Base-by-base conservation (phyloP, 2,113 vertebrate species). In the Sarotherodon lohbergeri region DNA sequence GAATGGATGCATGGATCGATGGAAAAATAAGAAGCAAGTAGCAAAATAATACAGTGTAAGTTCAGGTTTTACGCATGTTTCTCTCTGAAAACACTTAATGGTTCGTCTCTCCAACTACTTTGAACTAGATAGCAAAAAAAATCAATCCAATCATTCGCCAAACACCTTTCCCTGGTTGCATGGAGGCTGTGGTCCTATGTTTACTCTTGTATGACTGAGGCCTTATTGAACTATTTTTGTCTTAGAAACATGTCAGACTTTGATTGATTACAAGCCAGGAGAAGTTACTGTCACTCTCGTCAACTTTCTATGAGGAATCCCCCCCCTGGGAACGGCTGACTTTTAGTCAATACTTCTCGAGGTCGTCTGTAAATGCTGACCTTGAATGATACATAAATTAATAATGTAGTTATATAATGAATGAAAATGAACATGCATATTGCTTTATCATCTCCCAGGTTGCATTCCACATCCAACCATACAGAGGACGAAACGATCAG, bases 391-490 rank as follows among this genome's bases (percentile, higher is more conserved):
- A n/a, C 73, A 78, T 78, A 78, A 78, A 78, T 78, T 52, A 78
- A 29, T 85, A 10, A 87, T 13, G 54, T 80, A 76, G 14, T 9
- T 22, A 50, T 7, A 59, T 19, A n/a, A 91, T 84, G 22, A 89
- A 78, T 84, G 17, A 11, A 86, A 89, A 81, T 80, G 41, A 87
- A 91, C 50, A 17, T 41, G 17, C 83, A 7, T 89, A 19, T 87
- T 10, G 73, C 41, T 81, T 27, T 10, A 8, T 59, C 71, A 81
- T 85, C 84, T 86, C 90, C 29, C 89, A 98, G 98, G 97, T 98
- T 92, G 96, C 97, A 52, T 98, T 98, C 95, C 98, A 98, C 84
- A 97, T 98, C 88, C 97, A 98, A 86, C 97, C 97, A 1, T 98
- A 98, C 95, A 96, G 96, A 94, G 98, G 97, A 63, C 95, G 97